Conservation (phyloP, 2,113 vertebrate genomes). For the Xerus inauris region DNA sequence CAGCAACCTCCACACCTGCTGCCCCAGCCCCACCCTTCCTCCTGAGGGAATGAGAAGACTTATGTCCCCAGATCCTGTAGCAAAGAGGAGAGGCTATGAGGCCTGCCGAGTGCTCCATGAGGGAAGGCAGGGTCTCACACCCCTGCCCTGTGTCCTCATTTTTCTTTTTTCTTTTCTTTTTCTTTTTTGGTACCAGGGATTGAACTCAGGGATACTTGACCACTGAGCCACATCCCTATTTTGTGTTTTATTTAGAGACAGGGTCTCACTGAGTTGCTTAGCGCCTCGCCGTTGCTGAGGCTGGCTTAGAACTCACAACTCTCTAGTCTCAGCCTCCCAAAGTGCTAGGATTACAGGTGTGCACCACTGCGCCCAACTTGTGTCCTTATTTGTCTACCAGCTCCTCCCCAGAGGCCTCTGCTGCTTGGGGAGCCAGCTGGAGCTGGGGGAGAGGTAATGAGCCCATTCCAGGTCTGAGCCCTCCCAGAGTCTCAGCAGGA, state of each 20-base stretch:
- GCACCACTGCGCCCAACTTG: too few species aligned
- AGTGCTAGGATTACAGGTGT: too few species aligned
- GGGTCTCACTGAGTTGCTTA: too few species aligned
- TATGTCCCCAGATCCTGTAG: background rate
- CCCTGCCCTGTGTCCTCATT: constrained; percentile 58
- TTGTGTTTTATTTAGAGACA: too few species aligned
- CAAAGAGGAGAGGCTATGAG: too few species aligned
- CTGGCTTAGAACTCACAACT: too few species aligned
- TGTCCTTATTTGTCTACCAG: constrained; percentile 81
- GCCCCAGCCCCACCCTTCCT: background rate
- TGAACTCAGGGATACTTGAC: too few species aligned
- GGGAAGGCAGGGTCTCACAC: background rate
- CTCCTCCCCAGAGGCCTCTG: constrained; percentile 79
- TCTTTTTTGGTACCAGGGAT: too few species aligned
- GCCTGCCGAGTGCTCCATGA: background rate
- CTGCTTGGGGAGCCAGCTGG: constrained; percentile 74
- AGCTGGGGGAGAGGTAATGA: background rate
- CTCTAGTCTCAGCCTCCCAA: too few species aligned
- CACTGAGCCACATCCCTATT: too few species aligned
- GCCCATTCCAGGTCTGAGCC: background rate
- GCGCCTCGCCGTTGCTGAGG: too few species aligned
- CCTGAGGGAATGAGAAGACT: background rate
- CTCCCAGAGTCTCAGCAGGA: background rate
- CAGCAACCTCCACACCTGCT: background rate
- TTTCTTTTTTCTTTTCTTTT: too few species aligned